Base-by-base conservation (phyloP, 2,888 invertebrate genomes). In the Erebia epiphron region DNA sequence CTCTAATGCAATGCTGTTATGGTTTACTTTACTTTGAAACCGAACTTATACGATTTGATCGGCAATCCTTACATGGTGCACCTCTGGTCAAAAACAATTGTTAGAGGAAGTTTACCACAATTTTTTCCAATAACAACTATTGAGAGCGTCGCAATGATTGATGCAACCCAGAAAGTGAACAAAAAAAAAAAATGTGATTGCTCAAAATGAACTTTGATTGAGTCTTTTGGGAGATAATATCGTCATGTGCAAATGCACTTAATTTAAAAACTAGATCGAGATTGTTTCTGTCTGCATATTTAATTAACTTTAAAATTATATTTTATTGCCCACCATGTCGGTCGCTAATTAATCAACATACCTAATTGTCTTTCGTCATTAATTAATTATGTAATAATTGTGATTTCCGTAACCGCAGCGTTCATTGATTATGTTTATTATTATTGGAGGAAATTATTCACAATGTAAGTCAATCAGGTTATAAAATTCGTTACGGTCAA, bases 321-420 rank as follows among this genome's bases (percentile, higher is more conserved):
- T 62, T 49, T 62, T 21, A 49, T 49, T 46, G 62, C 14, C 14
- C 21, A 14, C 46, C 49, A 21, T 62, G 49, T 62, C 43, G 8
- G 62, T 62, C 49, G 43, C 49, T 62, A 64, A 64, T 64, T 64
- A 52, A 52, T 64, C 35, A 35, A 64, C 52, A 35, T 35, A 35
- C 9, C n/a, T 50, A 52, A 64, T 62, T 49, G 21, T 14, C 64
- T 18, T 64, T 64, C 64, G 52, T 64, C 52, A 35, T 64, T 52
- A 62, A 62, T 46, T 62, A 64, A 64, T 64, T 64, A 64, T 11
- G 46, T 46, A 11, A 41, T 64, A 11, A 41, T 64, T 64, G n/a
- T 64, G 35, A 64, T 64, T 64, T 64, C 35, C 52, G 64, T 41
- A 41, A 52, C 50, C 52, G 64, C 64, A 52, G 35, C 52, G 35